Conservation (phyloP, 2,113 vertebrate species). For the Myxocyprinus asiaticus region DNA sequence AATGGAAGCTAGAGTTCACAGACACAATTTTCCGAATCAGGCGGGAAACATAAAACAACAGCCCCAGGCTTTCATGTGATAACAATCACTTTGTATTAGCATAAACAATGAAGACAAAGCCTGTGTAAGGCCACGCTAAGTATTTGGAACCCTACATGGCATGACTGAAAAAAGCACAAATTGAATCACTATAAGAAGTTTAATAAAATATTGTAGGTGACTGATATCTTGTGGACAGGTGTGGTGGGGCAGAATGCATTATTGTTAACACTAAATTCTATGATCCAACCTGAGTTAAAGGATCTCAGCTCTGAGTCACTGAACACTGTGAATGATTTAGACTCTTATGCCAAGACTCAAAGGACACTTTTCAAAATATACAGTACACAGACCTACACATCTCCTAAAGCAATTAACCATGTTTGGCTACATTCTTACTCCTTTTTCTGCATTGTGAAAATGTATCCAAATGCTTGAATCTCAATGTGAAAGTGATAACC, state of each 20-base stretch:
- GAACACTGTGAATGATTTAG: slow-evolving; percentile 36
- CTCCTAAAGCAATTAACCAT: slow-evolving; percentile 26
- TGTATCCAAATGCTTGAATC: background rate
- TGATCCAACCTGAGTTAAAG: background rate
- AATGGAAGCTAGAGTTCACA: slow-evolving; percentile 57
- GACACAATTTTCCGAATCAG: slow-evolving; percentile 58
- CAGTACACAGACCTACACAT: background rate
- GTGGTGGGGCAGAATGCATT: slow-evolving; percentile 41
- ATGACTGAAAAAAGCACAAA: slow-evolving; percentile 1
- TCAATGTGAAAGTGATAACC: slow-evolving; percentile 46
- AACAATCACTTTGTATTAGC: slow-evolving; percentile 50
- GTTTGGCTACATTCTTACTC: slow-evolving; percentile 37
- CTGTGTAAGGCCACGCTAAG: slow-evolving; percentile 4
- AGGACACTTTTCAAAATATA: slow-evolving; percentile 25
- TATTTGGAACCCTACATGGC: background rate
- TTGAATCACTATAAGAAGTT: slow-evolving; percentile 47
- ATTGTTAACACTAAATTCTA: background rate
- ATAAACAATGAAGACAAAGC: slow-evolving; percentile 23
- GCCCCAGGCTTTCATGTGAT: slow-evolving; percentile 53
- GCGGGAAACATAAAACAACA: slow-evolving; percentile 61
- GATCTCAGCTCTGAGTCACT: slow-evolving; percentile 12
- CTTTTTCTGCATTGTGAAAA: slow-evolving; percentile 14
- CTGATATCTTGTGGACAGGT: slow-evolving; percentile 67
- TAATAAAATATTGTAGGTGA: background rate
- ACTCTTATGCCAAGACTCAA: slow-evolving; percentile 23